Evolutionary conservation across 2,888 invertebrate species (phyloP), one percentile per base, ranked within the genome.

Genomic region (Lasioglossum lativentre): DNA sequence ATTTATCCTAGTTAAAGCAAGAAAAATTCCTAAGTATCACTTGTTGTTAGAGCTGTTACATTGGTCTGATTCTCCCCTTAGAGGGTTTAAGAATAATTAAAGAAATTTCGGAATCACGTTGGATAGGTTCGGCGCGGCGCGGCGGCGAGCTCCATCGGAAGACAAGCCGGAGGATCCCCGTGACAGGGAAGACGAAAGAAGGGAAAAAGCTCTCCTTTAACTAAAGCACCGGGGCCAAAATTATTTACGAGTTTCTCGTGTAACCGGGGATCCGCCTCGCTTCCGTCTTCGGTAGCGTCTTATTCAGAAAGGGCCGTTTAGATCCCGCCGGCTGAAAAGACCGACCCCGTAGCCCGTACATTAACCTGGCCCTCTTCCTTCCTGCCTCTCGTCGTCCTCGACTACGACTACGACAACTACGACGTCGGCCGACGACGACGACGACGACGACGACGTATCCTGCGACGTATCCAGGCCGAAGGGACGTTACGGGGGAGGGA

Each of bases 231-330:
- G 40, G 68, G 68, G 19, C 68, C 68, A 63, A 74, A 74, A 83
- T 83, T 83, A 83, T 83, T 83, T 83, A 83, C 77, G 83, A 83
- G 84, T 73, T 83, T 47, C 77, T 73, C 77, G 73, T 40, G 68
- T 30, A 78, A 78, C 78, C 47, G 85, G 27, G 70, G 74, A 84
- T 78, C 56, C 85, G 72, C 40, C 75, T n/a, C 56, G 85, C 73
- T 86, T 86, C 86, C 86, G 86, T 86, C 75, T 86, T 82, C 78
- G 78, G 78, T 63, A 72, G 68, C 82, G 82, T 78, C 86, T 78
- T 86, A 86, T 82, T 86, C 86, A 86, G 78, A 81, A 72, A 74
- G 78, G 75, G 76, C 78, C 84, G 84, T 78, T 84, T 78, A 84
- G 78, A 84, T 83, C 78, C 84, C 84, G 16, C 38, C 56, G 47